Base-by-base conservation (phyloP, 2,113 vertebrate species). In the Blennius ocellaris region DNA sequence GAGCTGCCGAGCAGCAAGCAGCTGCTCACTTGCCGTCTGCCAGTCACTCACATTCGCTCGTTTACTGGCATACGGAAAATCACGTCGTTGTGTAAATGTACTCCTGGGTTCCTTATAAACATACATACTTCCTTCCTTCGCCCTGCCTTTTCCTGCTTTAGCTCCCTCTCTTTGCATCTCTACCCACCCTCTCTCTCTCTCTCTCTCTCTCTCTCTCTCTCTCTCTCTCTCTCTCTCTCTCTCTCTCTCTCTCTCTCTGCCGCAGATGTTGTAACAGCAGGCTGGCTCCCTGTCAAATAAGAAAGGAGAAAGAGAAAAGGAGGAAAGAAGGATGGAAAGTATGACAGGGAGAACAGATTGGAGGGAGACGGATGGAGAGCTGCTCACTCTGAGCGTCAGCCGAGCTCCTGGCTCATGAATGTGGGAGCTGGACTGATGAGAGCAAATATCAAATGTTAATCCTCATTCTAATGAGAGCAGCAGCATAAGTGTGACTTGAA, bases 231-330 rank as follows among this genome's bases (percentile, higher is more conserved):
- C 37, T 63, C 41, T 8, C 44, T 16, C 53, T 47, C 15, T 52
- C 17, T n/a, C n/a, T n/a, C n/a, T 50, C 16, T 7, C 56, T 37
- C 60, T 76, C 69, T 69, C 70, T 77, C 50, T 16, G 3, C 51
- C 82, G 51, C 90, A 92, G 89, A 89, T 92, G 90, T 90, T 87
- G 40, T 49, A 90, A 89, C 90, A 92, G 89, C 81, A 89, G 89
- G 89, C 75, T 73, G 73, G 56, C 73, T 79, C 72, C 70, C 78
- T 79, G 78, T 88, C 84, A 88, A 63, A 83, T 73, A 63, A 85
- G 68, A 72, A 81, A 62, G 60, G 60, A 40, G 62, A 50, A 54
- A 40, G 50, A 57, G 50, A 37, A 65, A 50, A 60, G 56, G 39
- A 69, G 51, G 65, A 67, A 48, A 68, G 64, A 53, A 71, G 67